Percentiles rank a stretch among this genome's conserved stretches.
These are phyloP conservation scores for Phytoseiulus persimilis DNA, from an alignment of 2,888 invertebrate species.

Conservation along the genomic window DNA sequence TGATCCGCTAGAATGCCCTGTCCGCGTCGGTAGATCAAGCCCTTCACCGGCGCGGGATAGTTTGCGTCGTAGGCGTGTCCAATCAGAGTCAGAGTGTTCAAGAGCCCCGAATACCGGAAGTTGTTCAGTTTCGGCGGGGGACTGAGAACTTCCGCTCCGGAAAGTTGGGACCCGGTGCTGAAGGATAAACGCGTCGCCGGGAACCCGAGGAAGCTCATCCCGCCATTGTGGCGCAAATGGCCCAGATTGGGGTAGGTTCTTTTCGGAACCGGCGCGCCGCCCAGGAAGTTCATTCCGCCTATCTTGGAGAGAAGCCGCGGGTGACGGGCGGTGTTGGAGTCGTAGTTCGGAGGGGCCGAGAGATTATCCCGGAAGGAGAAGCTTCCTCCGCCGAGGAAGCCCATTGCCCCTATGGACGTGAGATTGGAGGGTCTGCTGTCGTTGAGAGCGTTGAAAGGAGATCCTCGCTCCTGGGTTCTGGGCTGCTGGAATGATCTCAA, in stretches of 20 bases:
- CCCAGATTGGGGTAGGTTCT: not conserved
- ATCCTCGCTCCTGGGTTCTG: not conserved
- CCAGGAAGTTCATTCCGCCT: constrained; percentile 30
- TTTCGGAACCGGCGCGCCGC: not conserved
- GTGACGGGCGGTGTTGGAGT: not conserved
- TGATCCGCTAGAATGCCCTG: not conserved
- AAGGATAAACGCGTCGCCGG: not conserved
- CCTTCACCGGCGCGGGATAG: not conserved
- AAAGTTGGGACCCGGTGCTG: not conserved
- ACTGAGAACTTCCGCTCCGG: not conserved
- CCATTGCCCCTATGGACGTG: constrained; percentile 12
- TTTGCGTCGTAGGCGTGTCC: not conserved
- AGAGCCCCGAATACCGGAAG: not conserved
- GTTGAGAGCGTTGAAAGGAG: not conserved
- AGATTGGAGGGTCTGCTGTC: constrained; percentile 21
- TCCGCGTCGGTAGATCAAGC: not conserved
- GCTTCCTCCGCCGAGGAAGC: not conserved
- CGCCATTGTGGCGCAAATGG: not conserved
- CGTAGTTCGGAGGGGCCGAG: not conserved
- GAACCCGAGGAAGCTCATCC: constrained; percentile 19
- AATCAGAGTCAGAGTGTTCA: not conserved
- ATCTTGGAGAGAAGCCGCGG: not conserved
- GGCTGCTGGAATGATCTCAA: not conserved
- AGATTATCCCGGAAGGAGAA: not conserved
- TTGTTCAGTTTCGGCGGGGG: not conserved